A percentile compares a stretch with the other conserved stretches of the same genome.
These are phyloP conservation scores for Euborellia annulipes DNA, from an alignment of 1,140 invertebrate species.

Conservation along the genomic window DNA sequence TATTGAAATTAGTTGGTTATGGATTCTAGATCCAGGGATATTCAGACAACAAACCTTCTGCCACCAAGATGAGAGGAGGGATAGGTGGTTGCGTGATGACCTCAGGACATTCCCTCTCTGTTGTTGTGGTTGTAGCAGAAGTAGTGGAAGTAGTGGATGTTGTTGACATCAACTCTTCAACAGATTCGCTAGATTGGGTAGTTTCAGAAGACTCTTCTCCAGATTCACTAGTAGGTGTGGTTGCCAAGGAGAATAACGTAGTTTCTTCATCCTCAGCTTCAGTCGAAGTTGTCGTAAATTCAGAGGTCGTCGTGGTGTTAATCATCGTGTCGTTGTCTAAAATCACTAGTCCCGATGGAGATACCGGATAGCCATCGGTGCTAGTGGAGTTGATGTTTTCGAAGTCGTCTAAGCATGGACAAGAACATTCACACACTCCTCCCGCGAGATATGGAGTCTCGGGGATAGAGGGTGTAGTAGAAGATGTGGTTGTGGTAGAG, in stretches of 20 bases:
- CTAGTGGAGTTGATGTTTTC: neutral
- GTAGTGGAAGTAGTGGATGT: neutral
- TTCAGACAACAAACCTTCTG: slow-evolving; percentile 40
- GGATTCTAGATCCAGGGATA: too few relatives aligned
- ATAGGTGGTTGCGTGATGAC: slow-evolving; percentile 39
- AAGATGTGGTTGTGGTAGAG: neutral
- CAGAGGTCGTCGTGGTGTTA: slow-evolving; percentile 4
- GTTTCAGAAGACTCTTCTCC: too few relatives aligned
- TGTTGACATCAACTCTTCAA: neutral
- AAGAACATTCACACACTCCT: slow-evolving; percentile 47
- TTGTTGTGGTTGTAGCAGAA: slow-evolving; percentile 20
- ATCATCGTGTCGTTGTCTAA: slow-evolving; percentile 8
- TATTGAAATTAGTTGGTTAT: too few relatives aligned
- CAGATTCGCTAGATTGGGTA: too few relatives aligned
- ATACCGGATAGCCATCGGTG: too few relatives aligned
- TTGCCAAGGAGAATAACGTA: too few relatives aligned
- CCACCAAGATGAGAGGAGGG: slow-evolving; percentile 51
- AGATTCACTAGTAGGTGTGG: too few relatives aligned
- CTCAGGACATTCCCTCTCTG: slow-evolving; percentile 27
- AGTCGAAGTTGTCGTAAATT: slow-evolving; percentile 6
- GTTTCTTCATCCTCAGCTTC: neutral
- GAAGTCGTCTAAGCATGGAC: slow-evolving; percentile 36
- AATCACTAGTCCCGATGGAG: too few relatives aligned
- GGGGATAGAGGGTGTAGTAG: neutral
- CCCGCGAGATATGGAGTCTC: slow-evolving; percentile 11